These are phyloP conservation scores for Rousettus leschenaultii DNA, from an alignment of 2,113 vertebrate genomes.

Conservation along the genomic window DNA sequence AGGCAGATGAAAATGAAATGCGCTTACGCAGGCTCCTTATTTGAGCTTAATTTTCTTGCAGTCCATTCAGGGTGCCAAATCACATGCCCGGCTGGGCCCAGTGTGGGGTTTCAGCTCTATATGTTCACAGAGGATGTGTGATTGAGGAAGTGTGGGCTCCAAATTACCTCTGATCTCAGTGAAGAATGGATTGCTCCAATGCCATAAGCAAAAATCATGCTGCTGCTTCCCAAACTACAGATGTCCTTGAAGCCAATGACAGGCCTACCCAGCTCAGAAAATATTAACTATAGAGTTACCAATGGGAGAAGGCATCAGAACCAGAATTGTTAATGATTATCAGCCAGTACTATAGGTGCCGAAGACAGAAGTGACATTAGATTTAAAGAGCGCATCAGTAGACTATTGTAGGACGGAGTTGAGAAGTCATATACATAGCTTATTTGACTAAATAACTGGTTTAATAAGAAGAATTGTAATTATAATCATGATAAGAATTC, in stretches of 20 bases:
- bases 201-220: neutral
- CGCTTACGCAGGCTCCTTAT: neutral
- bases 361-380: neutral
- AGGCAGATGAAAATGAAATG: neutral
- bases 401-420: fast-evolving
- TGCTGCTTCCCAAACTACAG: neutral
- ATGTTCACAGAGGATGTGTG: neutral
- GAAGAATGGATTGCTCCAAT: neutral
- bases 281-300: neutral
- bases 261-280: neutral
- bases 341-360: neutral
- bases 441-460: neutral
- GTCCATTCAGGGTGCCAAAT: neutral
- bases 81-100: neutral
- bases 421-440: neutral
- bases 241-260: constrained; percentile 35
- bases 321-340: neutral
- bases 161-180: neutral
- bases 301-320: fast-evolving
- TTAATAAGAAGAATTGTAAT: neutral
- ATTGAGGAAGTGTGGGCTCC: neutral
- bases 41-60: constrained; percentile 6
- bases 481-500: neutral
- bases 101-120: neutral
- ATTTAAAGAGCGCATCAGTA: neutral